phyloP scores from a whole-genome alignment of 2,797 vertebrate species.

The Falco berigora region DNA sequence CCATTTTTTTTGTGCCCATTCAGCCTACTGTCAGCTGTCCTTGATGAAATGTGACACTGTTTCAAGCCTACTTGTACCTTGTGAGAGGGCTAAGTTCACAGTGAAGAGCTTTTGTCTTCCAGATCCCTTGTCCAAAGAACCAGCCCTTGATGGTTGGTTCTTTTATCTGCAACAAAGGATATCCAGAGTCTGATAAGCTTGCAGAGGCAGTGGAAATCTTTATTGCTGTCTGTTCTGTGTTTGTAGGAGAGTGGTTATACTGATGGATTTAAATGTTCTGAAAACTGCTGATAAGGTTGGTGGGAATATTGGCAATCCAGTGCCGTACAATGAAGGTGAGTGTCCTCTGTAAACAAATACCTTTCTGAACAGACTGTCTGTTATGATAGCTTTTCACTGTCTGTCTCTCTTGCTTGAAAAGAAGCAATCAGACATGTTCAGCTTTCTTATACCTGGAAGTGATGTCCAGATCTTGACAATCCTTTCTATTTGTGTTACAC shows the following conservation, averaged over 20 bases:
- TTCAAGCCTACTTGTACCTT: neutral
- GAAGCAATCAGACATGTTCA: neutral
- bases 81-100: neutral
- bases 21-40: neutral
- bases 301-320: constrained; percentile 86
- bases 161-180: neutral
- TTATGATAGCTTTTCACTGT: neutral
- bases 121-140: neutral
- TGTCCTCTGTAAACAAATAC: neutral
- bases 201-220: neutral
- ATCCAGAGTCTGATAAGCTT: neutral
- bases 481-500: neutral
- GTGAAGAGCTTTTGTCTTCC: neutral
- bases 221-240: constrained; percentile 14
- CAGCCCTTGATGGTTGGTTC: neutral
- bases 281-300: constrained; percentile 78
- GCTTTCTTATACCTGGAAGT: neutral
- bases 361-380: neutral
- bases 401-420: neutral
- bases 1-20: neutral
- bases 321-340: constrained; percentile 87
- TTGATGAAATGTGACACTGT: neutral
- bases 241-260: constrained; percentile 88
- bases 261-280: constrained; percentile 88
- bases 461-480: neutral